Percentiles rank a stretch among this genome's conserved stretches.
phyloP scores from a whole-genome alignment of 2,797 vertebrate species.

The Cephalopachus bancanus region DNA sequence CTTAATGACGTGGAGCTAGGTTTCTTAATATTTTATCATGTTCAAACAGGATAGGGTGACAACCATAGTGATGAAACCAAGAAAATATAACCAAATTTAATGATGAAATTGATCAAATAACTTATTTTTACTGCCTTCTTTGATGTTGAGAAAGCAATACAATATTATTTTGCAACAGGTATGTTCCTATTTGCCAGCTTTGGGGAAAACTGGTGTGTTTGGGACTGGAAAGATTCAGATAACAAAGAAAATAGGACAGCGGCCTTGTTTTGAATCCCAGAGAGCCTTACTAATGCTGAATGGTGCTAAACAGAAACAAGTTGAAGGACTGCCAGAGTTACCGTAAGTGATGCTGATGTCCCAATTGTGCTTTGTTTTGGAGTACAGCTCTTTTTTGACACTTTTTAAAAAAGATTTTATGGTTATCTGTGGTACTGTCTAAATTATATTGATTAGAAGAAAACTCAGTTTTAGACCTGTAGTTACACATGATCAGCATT shows the following conservation, averaged over 20 bases:
- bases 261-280: conserved; percentile 87
- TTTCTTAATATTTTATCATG: conserved; percentile 41
- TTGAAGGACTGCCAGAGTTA: conserved; percentile 87
- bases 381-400: conserved; percentile 86
- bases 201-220: conserved; percentile 89
- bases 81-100: conserved; percentile 31
- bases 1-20: conserved; percentile 21
- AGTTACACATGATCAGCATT: conserved; percentile 70
- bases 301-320: conserved; percentile 89
- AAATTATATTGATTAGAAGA: conserved; percentile 84
- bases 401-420: conserved; percentile 69
- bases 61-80: conserved; percentile 17
- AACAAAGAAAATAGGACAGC: conserved; percentile 83
- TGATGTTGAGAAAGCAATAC: conserved; percentile 62
- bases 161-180: conserved; percentile 91
- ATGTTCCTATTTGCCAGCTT: conserved; percentile 92
- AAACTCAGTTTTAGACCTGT: conserved; percentile 82
- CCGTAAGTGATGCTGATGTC: conserved; percentile 92
- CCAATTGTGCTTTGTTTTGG: conserved; percentile 85
- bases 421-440: conserved; percentile 86
- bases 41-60: background rate
- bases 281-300: conserved; percentile 89
- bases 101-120: conserved; percentile 7
- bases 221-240: conserved; percentile 78
- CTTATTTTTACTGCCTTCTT: conserved; percentile 59